phyloP scores from a whole-genome alignment of 2,113 vertebrate species.

The Grantiella picta region DNA sequence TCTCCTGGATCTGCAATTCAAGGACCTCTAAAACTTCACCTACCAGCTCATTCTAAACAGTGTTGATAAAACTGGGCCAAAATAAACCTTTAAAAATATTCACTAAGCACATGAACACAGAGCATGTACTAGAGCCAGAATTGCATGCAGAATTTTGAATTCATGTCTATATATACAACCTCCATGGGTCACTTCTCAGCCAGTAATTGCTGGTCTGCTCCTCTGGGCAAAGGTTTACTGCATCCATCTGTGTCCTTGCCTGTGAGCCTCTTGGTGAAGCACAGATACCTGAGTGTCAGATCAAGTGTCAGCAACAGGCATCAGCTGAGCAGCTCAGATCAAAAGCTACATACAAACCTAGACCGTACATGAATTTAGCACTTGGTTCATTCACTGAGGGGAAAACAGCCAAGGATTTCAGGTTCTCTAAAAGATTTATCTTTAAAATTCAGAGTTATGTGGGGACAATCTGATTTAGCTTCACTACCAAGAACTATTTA shows the following conservation, averaged over 20 bases:
- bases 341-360: background rate
- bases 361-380: background rate
- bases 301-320: background rate
- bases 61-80: background rate
- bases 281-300: background rate
- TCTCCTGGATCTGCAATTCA: background rate
- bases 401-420: background rate
- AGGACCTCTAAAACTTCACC: background rate
- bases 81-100: background rate
- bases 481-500: background rate
- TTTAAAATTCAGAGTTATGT: background rate
- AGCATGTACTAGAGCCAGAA: background rate
- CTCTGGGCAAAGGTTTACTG: background rate
- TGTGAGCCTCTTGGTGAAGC: accelerated
- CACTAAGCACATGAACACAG: accelerated
- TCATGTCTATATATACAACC: background rate
- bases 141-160: background rate
- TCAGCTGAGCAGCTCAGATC: background rate
- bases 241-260: background rate
- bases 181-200: background rate
- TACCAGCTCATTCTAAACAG: background rate
- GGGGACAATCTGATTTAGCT: background rate
- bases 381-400: background rate
- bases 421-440: background rate
- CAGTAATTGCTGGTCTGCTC: background rate